Base-by-base conservation (phyloP, 1,140 invertebrate genomes). In the Sinella curviseta region DNA sequence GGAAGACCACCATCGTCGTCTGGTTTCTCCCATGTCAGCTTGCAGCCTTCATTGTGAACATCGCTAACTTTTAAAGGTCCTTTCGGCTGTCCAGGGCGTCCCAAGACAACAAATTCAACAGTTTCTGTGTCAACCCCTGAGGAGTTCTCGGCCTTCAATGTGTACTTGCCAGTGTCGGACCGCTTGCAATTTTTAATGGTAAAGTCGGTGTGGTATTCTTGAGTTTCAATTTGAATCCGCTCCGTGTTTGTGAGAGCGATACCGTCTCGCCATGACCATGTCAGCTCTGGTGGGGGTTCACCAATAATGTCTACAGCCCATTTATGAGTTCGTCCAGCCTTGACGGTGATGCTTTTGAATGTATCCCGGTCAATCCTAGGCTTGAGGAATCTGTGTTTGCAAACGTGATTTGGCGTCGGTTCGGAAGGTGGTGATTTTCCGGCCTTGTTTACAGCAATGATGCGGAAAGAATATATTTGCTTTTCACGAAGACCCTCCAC, bases 1-100 rank as follows among this genome's bases (percentile, higher is more conserved):
- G 96, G 95, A 54, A 92, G 90, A 48, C 97, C 97, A 81, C 97
- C 97, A 86, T 99, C 97, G 86, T 97, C 94, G 82, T 96, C 93
- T 1, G 96, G 95, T 85, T 33, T 28, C n/a, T 30, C 8, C 48
- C 26, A 31, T 17, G 31, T 91, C 0, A 98, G 88, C 83, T 95
- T 95, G 85, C 95, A 95, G 39, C 93, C 92, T 79, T 93, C 93
- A 67, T 95, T 94, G 31, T 94, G 94, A 0, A 97, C 91, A 85
- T 97, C 94, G 8, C 90, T 90, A 1, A 98, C 94, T 85, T 95
- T 91, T 28, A 99, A 88, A 17, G 97, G 97, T 80, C 96, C 96
- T 87, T 95, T 93, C 31, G 97, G 97, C 78, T 91, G 87, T 54
- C 83, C 81, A 36, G 83, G 83, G 87, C 89, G 92, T 90, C 94